Conservation (phyloP, 2,113 vertebrate species). For the Taxidea taxus region DNA sequence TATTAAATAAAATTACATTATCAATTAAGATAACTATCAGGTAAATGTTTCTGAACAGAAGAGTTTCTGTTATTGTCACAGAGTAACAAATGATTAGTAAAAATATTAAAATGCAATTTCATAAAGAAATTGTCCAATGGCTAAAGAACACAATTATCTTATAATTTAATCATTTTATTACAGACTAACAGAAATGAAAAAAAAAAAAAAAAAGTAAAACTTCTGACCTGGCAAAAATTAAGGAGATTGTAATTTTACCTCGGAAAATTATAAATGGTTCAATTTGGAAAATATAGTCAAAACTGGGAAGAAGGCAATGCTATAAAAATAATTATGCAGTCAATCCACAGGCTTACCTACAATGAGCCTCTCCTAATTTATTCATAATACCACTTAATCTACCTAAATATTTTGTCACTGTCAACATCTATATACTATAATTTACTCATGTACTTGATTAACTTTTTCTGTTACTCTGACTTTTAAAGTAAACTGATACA, state of each 20-base stretch:
- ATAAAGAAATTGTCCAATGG: not conserved
- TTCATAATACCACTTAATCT: not conserved
- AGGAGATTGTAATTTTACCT: not conserved
- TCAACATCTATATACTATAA: not conserved
- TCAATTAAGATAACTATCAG: not conserved
- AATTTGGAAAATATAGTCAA: not conserved
- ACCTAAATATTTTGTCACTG: not conserved
- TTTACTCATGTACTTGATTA: not conserved
- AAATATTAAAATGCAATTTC: slow-evolving; percentile 16
- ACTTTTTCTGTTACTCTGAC: not conserved
- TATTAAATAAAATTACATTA: not conserved
- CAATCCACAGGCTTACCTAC: not conserved
- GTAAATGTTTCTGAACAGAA: not conserved
- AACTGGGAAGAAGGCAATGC: not conserved
- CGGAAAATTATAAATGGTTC: not conserved
- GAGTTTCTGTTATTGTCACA: not conserved
- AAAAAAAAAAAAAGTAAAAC: not conserved
- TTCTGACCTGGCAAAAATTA: not conserved
- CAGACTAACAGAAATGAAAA: not conserved
- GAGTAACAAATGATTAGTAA: not conserved
- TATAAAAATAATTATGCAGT: not conserved
- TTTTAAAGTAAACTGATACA: not conserved
- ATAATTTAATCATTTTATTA: not conserved
- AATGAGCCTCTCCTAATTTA: not conserved
- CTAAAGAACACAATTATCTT: not conserved